A percentile compares a stretch with the other conserved stretches of the same genome.
These are phyloP conservation scores for Plebejus anna DNA, from an alignment of 2,888 invertebrate genomes.

Conservation along the genomic window DNA sequence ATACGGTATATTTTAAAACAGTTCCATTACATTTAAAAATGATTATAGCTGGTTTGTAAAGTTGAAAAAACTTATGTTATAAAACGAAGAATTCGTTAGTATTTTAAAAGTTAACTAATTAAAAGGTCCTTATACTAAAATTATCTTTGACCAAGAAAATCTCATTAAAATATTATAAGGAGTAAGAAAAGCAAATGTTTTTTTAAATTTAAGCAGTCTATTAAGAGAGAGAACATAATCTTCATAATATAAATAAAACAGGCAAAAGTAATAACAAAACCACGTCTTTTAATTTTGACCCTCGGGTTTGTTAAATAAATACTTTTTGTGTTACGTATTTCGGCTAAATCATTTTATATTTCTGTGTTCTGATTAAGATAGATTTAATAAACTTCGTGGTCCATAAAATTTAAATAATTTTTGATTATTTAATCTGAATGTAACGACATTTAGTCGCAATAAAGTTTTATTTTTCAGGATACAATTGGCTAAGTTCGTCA, in stretches of 20 bases:
- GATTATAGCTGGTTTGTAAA: neutral
- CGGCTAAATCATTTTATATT: neutral
- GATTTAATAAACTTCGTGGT: neutral
- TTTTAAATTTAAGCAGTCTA: constrained; percentile 1
- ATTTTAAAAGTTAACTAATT: neutral
- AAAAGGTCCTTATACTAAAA: neutral
- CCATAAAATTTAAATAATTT: neutral
- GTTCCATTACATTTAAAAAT: neutral
- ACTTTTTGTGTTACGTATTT: neutral
- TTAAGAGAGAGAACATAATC: constrained; percentile 10
- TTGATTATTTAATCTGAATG: neutral
- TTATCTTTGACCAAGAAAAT: neutral
- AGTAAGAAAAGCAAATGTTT: constrained; percentile 1
- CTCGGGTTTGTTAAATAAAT: constrained; percentile 5
- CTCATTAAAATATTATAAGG: neutral
- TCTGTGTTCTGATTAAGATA: neutral
- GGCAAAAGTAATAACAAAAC: neutral
- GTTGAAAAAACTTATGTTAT: neutral
- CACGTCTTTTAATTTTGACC: constrained; percentile 9
- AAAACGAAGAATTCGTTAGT: neutral
- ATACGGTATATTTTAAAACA: neutral
- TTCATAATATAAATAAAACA: neutral
- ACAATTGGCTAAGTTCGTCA: no score
- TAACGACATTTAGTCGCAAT: no score
- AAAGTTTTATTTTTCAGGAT: no score